These are phyloP conservation scores for Acronicta leporina DNA, from an alignment of 2,888 invertebrate species.

Conservation along the genomic window DNA sequence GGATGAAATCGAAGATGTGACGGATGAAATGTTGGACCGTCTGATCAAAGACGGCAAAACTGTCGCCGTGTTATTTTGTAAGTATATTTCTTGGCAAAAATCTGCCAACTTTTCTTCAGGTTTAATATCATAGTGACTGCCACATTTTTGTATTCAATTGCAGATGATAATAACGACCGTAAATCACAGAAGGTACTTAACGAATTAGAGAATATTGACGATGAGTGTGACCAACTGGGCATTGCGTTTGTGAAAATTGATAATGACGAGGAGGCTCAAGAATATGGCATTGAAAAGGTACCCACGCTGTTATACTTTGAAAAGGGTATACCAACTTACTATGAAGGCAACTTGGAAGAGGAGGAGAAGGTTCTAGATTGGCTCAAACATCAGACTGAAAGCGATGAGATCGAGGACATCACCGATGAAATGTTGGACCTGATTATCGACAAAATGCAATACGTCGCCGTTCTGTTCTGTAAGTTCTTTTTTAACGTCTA, in stretches of 20 bases:
- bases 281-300: conserved; percentile 96
- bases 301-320: conserved; percentile 95
- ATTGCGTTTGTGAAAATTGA: conserved; percentile 98
- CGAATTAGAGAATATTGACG: conserved; percentile 97
- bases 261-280: conserved; percentile 96
- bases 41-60: conserved; percentile 96
- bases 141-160: conserved; percentile 46
- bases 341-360: conserved; percentile 95
- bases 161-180: conserved; percentile 96
- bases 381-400: conserved; percentile 95
- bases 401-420: conserved; percentile 97
- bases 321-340: conserved; percentile 92
- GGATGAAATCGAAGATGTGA: conserved; percentile 98
- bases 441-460: conserved; percentile 95
- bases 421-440: conserved; percentile 98
- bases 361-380: conserved; percentile 96
- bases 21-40: conserved; percentile 97
- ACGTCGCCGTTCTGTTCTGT: conserved; percentile 97
- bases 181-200: conserved; percentile 95
- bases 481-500: conserved; percentile 81
- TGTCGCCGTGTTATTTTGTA: conserved; percentile 97
- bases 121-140: conserved; percentile 10
- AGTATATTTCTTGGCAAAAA: conserved; percentile 70
- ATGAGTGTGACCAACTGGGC: conserved; percentile 96
- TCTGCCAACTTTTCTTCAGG: conserved; percentile 13